A percentile compares a stretch with the other conserved stretches of the same genome.
These are phyloP conservation scores for Henricia sp. DNA, from an alignment of 53 echinoderm and acorn worm species.

Conservation along the genomic window DNA sequence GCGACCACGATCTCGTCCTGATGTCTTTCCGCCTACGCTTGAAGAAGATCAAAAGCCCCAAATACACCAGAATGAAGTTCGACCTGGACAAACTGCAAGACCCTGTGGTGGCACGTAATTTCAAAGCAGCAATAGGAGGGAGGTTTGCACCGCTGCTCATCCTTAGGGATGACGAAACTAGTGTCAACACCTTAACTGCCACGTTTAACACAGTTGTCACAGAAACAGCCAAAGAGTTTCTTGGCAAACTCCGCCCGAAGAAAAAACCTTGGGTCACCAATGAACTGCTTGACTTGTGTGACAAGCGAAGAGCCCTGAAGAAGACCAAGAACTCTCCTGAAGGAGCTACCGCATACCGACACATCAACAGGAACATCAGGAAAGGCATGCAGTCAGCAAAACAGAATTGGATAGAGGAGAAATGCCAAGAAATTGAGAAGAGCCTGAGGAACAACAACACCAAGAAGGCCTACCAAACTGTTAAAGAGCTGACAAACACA, in stretches of 20 bases:
- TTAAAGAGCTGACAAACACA: slow-evolving; percentile 26
- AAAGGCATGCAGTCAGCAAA: slow-evolving; percentile 14
- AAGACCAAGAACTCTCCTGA: not conserved
- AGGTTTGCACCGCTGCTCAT: too few relatives aligned
- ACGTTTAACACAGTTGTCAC: not conserved
- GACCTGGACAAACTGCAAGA: too few relatives aligned
- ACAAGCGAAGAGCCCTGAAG: slow-evolving; percentile 46
- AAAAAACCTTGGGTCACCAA: slow-evolving; percentile 39
- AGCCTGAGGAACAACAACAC: not conserved
- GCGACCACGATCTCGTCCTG: not conserved
- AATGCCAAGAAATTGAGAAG: not conserved
- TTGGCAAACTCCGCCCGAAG: slow-evolving; percentile 33
- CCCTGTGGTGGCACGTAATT: too few relatives aligned
- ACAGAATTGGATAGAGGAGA: slow-evolving; percentile 24
- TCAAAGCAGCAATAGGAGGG: too few relatives aligned
- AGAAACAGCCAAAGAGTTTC: slow-evolving; percentile 18
- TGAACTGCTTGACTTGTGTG: slow-evolving; percentile 44
- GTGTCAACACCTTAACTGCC: not conserved
- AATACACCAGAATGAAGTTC: too few relatives aligned
- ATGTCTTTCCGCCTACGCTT: too few relatives aligned
- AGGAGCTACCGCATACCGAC: not conserved
- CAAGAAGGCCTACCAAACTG: not conserved
- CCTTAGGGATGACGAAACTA: too few relatives aligned
- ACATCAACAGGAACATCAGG: slow-evolving; percentile 26
- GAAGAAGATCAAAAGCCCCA: too few relatives aligned